Conservation (phyloP, 2,797 vertebrate genomes). For the Cossypha caffra region DNA sequence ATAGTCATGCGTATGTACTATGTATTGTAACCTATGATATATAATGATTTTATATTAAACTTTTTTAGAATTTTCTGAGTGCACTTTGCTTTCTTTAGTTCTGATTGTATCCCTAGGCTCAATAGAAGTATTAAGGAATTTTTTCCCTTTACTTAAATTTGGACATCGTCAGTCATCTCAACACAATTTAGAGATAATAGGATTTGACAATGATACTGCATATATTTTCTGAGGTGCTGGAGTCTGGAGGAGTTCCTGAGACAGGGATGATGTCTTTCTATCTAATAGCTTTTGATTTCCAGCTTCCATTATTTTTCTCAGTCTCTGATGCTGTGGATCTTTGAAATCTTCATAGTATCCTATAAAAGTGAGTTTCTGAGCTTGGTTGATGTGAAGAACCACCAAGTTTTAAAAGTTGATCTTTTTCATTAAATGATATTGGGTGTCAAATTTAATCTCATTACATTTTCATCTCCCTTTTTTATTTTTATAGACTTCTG, state of each 20-base stretch:
- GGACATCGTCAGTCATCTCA: not conserved
- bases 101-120: not conserved
- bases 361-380: not conserved
- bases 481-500: not conserved
- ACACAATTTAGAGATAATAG: not conserved
- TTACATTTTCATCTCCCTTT: not conserved
- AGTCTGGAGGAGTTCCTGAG: not conserved
- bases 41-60: slow-evolving; percentile 8
- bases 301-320: not conserved
- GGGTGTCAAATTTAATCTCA: not conserved
- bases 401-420: not conserved
- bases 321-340: not conserved
- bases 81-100: not conserved
- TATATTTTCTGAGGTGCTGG: not conserved
- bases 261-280: not conserved
- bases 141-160: not conserved
- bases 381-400: not conserved
- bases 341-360: not conserved
- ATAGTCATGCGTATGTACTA: not conserved
- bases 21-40: not conserved
- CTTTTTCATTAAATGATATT: not conserved
- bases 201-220: not conserved
- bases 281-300: not conserved
- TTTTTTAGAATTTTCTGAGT: not conserved
- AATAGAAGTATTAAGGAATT: not conserved